Evolutionary conservation across 2,113 vertebrate species (phyloP), one percentile per base, ranked within the genome.

Genomic region (Amphiprion ocellaris): DNA sequence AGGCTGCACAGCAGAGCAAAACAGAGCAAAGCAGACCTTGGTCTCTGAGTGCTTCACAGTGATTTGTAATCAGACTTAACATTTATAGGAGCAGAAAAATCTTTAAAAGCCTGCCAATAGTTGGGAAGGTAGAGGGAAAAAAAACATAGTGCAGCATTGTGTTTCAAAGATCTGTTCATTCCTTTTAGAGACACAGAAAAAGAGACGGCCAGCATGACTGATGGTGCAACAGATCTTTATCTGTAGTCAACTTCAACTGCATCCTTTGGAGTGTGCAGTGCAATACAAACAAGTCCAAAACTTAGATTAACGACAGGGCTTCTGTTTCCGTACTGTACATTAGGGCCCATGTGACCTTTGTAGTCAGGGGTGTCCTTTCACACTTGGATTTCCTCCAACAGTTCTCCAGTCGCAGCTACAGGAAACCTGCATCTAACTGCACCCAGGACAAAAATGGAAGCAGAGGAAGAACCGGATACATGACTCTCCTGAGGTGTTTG

Each of bases 311-410:
- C n/a, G 21, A 47, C 30, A 74, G 26, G 12, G 60, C 24, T 53
- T 37, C 23, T 15, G 37, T 30, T 72, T 70, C 61, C 33, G 56
- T 70, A 23, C 41, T 41, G 33, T n/a, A 74, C 11, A 39, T 59
- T 39, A 52, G 67, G 28, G 30, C 58, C 54, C 54, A 56, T 71
- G 71, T 52, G 75, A 78, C 60, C 33, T 85, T 74, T 80, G 70
- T 39, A 58, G 56, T 17, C 39, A 26, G 10, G 54, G 59, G 33
- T 63, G 26, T 82, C 74, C 65, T 73, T 86, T 59, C 67, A 69
- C 69, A 77, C 67, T 83, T 90, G 89, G 88, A 90, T 77, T 84
- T 69, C 53, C 72, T 90, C 88, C 88, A 93, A 74, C 81, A 72
- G 71, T 60, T 78, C 41, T 83, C 79, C 81, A 55, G 71, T 66